Conservation (phyloP, 2,113 vertebrate species). For the Megaceryle maxima region DNA sequence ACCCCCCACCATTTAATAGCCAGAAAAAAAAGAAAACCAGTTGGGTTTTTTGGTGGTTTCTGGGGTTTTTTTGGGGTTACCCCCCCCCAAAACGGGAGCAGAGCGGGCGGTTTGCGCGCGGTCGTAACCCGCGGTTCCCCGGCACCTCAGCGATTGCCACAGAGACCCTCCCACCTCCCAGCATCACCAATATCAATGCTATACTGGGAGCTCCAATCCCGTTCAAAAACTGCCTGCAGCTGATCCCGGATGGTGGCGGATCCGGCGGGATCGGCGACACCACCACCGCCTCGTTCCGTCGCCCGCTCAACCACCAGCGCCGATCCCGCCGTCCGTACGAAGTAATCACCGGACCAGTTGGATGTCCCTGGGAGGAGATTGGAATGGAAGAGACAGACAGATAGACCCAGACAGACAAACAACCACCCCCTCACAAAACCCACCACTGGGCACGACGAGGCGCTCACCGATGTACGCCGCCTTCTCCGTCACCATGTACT, state of each 20-base stretch:
- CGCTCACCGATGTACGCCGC: constrained; percentile 83
- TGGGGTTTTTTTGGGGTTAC: too few relatives aligned
- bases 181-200: constrained; percentile 63
- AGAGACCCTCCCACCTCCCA: not conserved
- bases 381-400: too few relatives aligned
- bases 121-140: accelerated
- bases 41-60: too few relatives aligned
- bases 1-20: too few relatives aligned
- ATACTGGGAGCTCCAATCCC: constrained; percentile 88
- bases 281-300: not conserved
- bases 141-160: not conserved
- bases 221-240: constrained; percentile 79
- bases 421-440: too few relatives aligned
- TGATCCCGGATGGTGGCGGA: constrained; percentile 75
- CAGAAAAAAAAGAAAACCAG: too few relatives aligned
- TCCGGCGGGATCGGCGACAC: not conserved
- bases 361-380: constrained; percentile 83
- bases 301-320: constrained; percentile 84
- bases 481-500: constrained; percentile 92
- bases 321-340: constrained; percentile 80
- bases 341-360: constrained; percentile 93
- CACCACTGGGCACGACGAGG: not conserved
- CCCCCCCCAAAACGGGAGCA: not conserved
- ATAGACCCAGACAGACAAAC: too few relatives aligned
- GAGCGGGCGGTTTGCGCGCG: accelerated